phyloP scores from a whole-genome alignment of 2,888 invertebrate genomes.

The Microctonus hyperodae region DNA sequence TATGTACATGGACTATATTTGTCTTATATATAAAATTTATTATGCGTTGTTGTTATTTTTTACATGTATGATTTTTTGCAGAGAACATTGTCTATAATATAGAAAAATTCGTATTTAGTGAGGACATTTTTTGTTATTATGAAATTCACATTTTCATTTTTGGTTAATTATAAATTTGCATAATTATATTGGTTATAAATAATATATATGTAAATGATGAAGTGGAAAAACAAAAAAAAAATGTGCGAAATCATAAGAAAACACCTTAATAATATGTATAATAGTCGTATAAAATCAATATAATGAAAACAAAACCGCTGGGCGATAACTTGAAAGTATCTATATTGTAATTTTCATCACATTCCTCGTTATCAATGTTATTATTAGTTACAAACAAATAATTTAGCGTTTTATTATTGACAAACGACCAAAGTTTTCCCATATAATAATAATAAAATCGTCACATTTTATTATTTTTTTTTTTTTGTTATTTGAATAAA shows the following conservation, averaged over 20 bases:
- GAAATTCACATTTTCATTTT: constrained; percentile 14
- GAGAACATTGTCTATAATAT: constrained; percentile 19
- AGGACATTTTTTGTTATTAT: constrained; percentile 20
- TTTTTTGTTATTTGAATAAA: constrained; percentile 22
- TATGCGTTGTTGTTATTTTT: constrained; percentile 27
- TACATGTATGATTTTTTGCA: constrained; percentile 21
- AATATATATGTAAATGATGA: not conserved
- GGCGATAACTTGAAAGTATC: constrained; percentile 20
- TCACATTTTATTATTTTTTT: constrained; percentile 27
- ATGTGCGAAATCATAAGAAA: constrained; percentile 4
- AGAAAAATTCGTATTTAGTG: constrained; percentile 24
- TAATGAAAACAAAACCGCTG: constrained; percentile 16
- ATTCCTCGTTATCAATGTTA: constrained; percentile 14
- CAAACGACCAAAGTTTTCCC: constrained; percentile 23
- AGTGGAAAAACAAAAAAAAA: not conserved
- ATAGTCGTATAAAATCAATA: constrained; percentile 12
- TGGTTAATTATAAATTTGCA: constrained; percentile 19
- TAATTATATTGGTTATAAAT: constrained; percentile 9
- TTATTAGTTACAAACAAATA: constrained; percentile 10
- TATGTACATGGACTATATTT: constrained; percentile 3
- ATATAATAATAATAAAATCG: constrained; percentile 15
- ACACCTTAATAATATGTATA: constrained; percentile 23
- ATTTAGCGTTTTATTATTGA: constrained; percentile 27
- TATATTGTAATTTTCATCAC: constrained; percentile 19
- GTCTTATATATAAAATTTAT: constrained; percentile 28